Conservation (phyloP, 35 echinoderm and acorn worm species). For the Lytechinus variegatus region DNA sequence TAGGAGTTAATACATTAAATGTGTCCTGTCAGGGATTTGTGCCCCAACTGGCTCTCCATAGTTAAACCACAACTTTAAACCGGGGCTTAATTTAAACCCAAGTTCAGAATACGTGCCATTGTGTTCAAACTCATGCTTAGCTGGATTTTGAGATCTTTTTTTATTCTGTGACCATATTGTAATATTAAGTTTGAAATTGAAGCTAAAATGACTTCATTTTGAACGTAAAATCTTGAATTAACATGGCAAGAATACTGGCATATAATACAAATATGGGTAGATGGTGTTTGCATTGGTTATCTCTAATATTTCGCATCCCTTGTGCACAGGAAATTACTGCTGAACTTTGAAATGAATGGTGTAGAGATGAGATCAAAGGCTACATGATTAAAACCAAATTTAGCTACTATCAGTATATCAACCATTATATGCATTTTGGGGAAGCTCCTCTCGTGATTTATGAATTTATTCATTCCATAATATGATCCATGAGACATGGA, state of each 20-base stretch:
- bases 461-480: too few species aligned
- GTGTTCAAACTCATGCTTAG: too few species aligned
- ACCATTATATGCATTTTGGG: neutral
- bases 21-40: too few species aligned
- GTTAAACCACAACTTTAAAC: too few species aligned
- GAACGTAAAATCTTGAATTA: neutral
- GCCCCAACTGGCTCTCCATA: too few species aligned
- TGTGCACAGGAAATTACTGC: neutral
- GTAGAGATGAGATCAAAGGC: neutral
- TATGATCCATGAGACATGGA: too few species aligned
- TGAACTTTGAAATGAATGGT: neutral
- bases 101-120: too few species aligned
- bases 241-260: neutral
- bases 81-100: too few species aligned
- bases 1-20: too few species aligned
- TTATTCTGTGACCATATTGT: neutral
- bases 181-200: neutral
- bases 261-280: neutral
- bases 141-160: too few species aligned
- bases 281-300: neutral
- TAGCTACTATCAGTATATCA: neutral
- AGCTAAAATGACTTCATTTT: neutral
- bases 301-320: neutral
- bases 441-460: too few species aligned
- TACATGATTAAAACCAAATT: neutral